Evolutionary conservation across 2,797 vertebrate genomes (phyloP), one percentile per base, ranked within the genome.

Genomic region (Amblyraja radiata): DNA sequence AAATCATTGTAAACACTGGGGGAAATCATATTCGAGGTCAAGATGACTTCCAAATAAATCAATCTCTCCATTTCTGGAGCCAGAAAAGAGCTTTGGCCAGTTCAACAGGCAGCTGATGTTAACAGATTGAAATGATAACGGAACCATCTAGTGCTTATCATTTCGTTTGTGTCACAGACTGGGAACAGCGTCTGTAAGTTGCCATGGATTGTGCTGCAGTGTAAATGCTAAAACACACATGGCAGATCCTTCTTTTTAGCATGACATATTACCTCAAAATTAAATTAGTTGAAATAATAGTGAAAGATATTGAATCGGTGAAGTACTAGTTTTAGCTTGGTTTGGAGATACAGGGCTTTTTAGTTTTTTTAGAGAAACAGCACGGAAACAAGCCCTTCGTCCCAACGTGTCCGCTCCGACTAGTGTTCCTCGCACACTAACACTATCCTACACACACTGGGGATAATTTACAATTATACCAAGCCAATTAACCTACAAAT

Each of bases 61-160:
- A 13, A 46, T 91, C 36, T 54, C 21, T 11, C 32, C 39, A 23
- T 73, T 1, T 32, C 32, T 14, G 21, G 9, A 71, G 6, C 28
- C 65, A 90, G 21, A 90, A 71, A 71, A 32, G 16, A 32, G 18
- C 11, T 46, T 71, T 25, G 65, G 88, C 63, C 32, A 90, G 39
- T 73, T 90, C 11, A 28, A 63, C 83, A 73, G 68, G 21, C 23
- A 73, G 16, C 88, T 91, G 68, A 73, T 91, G 63, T 91, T 91
- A 25, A 10, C 36, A 25, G 23, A 28, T 46, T 10, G 1, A 28
- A 65, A 23, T 28, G 88, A 36, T 73, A 32, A 65, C 86, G 39
- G 65, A 18, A 71, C 18, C 2, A 10, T 6, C 10, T 10, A 13
- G 28, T 61, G 36, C 63, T 71, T n/a, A 39, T 13, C 39, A 18